Conservation (phyloP, 2,797 vertebrate species). For the Sebastes iracundus region DNA sequence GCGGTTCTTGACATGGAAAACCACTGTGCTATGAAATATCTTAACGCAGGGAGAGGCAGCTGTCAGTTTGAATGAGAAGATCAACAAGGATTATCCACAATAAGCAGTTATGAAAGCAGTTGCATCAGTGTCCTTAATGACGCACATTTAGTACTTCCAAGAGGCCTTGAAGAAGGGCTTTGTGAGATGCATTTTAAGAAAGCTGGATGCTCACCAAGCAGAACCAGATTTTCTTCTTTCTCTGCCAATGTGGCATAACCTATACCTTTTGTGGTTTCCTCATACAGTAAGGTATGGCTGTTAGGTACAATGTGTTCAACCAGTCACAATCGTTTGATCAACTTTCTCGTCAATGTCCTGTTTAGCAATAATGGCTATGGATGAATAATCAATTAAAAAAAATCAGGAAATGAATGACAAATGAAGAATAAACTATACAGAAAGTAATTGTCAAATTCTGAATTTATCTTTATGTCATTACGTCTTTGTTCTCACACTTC, state of each 20-base stretch:
- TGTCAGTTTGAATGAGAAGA: not conserved
- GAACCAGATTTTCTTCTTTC: conserved; percentile 72
- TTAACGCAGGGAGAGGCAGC: not conserved
- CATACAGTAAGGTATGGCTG: not conserved
- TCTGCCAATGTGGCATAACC: conserved; percentile 29
- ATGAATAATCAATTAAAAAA: too few relatives aligned
- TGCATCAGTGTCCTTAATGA: not conserved
- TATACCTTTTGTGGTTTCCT: not conserved
- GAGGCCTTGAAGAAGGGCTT: not conserved
- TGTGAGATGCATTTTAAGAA: not conserved
- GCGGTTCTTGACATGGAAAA: not conserved
- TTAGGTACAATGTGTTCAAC: conserved; percentile 13
- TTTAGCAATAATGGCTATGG: not conserved
- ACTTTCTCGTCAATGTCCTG: not conserved
- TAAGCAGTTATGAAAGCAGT: not conserved
- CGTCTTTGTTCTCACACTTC: not conserved
- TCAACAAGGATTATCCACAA: not conserved
- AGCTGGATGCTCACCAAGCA: not conserved
- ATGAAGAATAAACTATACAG: too few relatives aligned
- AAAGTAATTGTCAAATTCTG: not conserved
- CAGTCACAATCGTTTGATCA: not conserved
- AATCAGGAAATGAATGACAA: too few relatives aligned
- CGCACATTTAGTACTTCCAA: not conserved
- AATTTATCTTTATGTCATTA: not conserved
- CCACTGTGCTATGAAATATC: not conserved